Evolutionary conservation across 2,113 vertebrate genomes (phyloP).

Genomic region (Catharus bicknelli): DNA sequence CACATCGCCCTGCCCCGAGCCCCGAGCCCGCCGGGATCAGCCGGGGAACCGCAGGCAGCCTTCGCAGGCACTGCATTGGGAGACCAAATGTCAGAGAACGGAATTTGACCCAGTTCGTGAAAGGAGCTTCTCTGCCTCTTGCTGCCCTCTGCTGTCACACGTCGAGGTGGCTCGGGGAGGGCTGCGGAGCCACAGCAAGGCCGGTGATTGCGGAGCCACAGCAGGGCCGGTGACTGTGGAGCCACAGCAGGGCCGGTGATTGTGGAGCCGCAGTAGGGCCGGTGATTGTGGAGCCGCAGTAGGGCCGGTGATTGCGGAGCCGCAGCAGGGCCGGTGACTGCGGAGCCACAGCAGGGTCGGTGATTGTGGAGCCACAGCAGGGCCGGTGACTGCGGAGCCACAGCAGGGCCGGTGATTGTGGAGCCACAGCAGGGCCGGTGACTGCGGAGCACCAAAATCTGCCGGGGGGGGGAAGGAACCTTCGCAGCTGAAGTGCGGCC

Average conservation of each 20-base stretch:
- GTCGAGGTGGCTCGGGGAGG: neutral
- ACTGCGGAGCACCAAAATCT: rapidly evolving
- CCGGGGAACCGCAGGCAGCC: rapidly evolving
- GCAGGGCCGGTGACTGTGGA: neutral
- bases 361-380: too few relatives aligned
- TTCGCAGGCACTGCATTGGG: rapidly evolving
- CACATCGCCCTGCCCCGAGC: rapidly evolving
- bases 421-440: neutral
- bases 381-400: neutral
- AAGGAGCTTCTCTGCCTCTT: conserved; percentile 54
- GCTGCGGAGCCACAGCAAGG: rapidly evolving
- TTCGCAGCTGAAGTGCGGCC: neutral
- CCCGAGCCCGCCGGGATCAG: rapidly evolving
- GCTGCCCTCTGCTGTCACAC: conserved; percentile 74
- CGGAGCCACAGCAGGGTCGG: rapidly evolving
- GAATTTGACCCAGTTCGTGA: neutral
- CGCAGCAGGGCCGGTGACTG: neutral
- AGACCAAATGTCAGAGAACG: neutral
- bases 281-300: neutral
- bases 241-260: neutral
- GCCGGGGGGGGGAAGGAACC: too few relatives aligned
- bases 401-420: neutral
- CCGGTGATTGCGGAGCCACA: rapidly evolving
- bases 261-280: neutral
- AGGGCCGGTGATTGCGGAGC: neutral